Percentiles rank a stretch among this genome's conserved stretches.
Evolutionary conservation across 2,888 invertebrate genomes (phyloP).

Genomic region (Oeneis ivallda): DNA sequence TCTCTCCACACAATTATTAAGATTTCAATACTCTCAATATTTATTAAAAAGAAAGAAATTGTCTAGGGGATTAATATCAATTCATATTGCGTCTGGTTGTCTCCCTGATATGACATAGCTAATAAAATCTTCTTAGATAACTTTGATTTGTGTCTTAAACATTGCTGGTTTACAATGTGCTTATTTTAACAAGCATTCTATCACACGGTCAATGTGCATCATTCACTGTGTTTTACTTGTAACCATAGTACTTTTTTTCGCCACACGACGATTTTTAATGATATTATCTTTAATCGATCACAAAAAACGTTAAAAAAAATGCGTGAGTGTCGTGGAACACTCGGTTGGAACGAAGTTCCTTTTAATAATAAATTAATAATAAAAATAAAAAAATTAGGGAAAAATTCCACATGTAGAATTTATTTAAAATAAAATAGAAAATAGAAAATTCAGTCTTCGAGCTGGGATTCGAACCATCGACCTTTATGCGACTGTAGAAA

Average conservation of each 20-base stretch:
- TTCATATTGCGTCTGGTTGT: conserved; percentile 17
- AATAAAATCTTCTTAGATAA: not conserved
- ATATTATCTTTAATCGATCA: too few species aligned
- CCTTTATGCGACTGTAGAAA: too few species aligned
- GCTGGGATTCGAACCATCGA: too few species aligned
- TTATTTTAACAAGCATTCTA: not conserved
- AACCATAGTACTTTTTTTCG: conserved; percentile 16
- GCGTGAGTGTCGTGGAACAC: too few species aligned
- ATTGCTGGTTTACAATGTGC: conserved; percentile 2
- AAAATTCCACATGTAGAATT: too few species aligned
- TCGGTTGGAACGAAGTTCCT: too few species aligned
- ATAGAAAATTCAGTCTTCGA: too few species aligned
- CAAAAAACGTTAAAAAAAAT: too few species aligned
- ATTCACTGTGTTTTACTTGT: not conserved
- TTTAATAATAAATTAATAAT: too few species aligned
- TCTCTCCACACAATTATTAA: too few species aligned
- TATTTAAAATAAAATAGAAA: too few species aligned
- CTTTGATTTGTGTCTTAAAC: not conserved
- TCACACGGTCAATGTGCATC: conserved; percentile 2
- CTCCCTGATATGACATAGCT: not conserved
- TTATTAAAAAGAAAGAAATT: conserved; percentile 1
- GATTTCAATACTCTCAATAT: not conserved
- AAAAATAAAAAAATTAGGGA: too few species aligned
- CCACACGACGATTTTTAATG: conserved; percentile 27
- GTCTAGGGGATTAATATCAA: conserved; percentile 24